Base-by-base conservation (phyloP, 1,140 invertebrate species). In the Drosophila simulans region DNA sequence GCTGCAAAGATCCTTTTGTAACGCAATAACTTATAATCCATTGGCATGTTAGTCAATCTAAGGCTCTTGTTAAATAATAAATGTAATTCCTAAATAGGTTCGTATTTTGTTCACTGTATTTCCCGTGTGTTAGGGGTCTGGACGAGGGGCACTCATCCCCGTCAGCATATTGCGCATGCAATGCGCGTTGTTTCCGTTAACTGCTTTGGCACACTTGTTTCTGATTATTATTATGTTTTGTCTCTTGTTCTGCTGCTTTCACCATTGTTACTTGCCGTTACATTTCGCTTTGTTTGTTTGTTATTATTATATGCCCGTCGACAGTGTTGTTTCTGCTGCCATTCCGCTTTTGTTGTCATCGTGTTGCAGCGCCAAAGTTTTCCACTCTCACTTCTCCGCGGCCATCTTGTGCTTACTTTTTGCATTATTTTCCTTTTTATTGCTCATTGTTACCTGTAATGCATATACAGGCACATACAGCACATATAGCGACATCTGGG, bases 201-300 rank as follows among this genome's bases (percentile, higher is more conserved):
- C 84, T 89, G 84, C 85, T 88, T 88, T 89, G 80, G 80, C 84
- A 89, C 84, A 89, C 84, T 89, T 89, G 84, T 89, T 90, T 89
- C 84, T 89, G 84, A 89, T 89, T 89, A 89, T 89, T 89, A 89
- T 89, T 89, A 84, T 86, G 83, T 86, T 88, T 80, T 78, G 80
- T 83, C 60, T 88, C 55, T 83, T 79, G 64, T 75, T 80, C 79
- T 84, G 74, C 79, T 83, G 89, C 65, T 86, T 88, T 80, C 42
- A 37, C 81, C 76, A 78, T 89, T 83, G 63, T 66, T 82, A 51
- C 49, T 64, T 51, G 56, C 57, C 42, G 66, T 77, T 70, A 83
- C 80, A 84, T 77, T 89, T 85, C 77, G 66, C 64, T 66, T 65
- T 76, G 43, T 57, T 86, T 68, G 65, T 66, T 66, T 51, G 53